phyloP scores from a whole-genome alignment of 2,113 vertebrate genomes.

The Paratilapia polleni region DNA sequence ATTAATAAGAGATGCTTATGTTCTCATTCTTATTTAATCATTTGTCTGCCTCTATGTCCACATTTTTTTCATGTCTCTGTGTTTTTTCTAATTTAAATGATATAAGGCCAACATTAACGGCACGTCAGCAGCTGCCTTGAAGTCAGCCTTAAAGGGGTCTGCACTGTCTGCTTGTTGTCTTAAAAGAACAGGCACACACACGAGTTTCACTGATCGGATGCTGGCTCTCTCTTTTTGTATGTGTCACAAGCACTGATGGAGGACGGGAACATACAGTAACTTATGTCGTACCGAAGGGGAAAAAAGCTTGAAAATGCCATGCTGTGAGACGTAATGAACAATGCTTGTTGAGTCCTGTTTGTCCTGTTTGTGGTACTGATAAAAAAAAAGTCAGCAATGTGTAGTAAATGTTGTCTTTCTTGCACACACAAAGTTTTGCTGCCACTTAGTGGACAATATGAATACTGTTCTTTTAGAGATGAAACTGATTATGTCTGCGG shows the following conservation, averaged over 20 bases:
- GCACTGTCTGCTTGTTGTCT: neutral
- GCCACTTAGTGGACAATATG: constrained; percentile 49
- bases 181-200: constrained; percentile 12
- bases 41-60: neutral
- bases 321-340: neutral
- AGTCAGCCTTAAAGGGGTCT: too few relatives aligned
- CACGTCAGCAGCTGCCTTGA: neutral
- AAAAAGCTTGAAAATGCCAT: neutral
- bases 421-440: constrained; percentile 35
- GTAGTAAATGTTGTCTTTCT: neutral
- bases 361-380: neutral
- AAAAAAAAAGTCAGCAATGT: neutral
- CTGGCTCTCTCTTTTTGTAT: neutral
- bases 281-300: neutral
- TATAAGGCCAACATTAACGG: neutral
- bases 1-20: neutral
- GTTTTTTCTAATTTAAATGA: neutral
- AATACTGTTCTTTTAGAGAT: neutral
- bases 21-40: neutral
- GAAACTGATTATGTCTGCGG: neutral
- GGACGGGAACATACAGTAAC: neutral
- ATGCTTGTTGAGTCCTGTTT: neutral
- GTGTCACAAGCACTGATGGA: constrained; percentile 4
- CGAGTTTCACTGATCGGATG: constrained; percentile 35
- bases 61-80: neutral